These are phyloP conservation scores for Polypterus senegalus DNA, from an alignment of 2,113 vertebrate genomes.

Conservation along the genomic window DNA sequence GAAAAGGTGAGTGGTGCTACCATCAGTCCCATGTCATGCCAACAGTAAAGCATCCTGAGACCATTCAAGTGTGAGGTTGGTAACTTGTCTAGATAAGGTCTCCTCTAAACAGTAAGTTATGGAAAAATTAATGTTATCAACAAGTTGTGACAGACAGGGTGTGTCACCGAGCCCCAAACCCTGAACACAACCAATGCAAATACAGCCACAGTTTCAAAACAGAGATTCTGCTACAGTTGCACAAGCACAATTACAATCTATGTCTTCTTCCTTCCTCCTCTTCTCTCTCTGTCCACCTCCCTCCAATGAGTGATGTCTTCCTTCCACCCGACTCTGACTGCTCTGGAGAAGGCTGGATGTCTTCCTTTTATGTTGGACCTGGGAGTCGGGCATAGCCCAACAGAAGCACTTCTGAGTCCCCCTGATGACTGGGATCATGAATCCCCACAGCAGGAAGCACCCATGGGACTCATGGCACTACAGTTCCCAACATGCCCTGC, in stretches of 20 bases:
- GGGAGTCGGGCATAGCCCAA: neutral
- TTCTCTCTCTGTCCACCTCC: neutral
- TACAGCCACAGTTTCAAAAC: neutral
- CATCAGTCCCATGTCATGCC: too few species aligned
- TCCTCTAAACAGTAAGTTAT: neutral
- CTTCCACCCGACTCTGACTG: neutral
- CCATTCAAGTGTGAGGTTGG: too few species aligned
- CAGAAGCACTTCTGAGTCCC: conserved; percentile 2
- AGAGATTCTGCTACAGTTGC: neutral
- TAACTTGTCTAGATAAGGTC: neutral
- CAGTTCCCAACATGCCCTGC: too few species aligned
- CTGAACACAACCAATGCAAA: neutral
- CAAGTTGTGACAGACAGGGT: neutral
- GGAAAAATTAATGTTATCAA: neutral
- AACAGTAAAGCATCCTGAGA: too few species aligned
- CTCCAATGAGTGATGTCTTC: neutral
- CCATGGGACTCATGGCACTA: too few species aligned
- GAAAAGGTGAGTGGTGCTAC: too few species aligned
- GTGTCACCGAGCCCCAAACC: neutral
- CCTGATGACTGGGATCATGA: neutral
- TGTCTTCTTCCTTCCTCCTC: neutral
- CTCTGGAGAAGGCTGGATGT: neutral
- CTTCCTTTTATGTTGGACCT: neutral
- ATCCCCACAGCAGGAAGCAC: neutral
- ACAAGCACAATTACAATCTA: neutral